Base-by-base conservation (phyloP, 2,797 vertebrate genomes). In the Onychomys arenicola region DNA sequence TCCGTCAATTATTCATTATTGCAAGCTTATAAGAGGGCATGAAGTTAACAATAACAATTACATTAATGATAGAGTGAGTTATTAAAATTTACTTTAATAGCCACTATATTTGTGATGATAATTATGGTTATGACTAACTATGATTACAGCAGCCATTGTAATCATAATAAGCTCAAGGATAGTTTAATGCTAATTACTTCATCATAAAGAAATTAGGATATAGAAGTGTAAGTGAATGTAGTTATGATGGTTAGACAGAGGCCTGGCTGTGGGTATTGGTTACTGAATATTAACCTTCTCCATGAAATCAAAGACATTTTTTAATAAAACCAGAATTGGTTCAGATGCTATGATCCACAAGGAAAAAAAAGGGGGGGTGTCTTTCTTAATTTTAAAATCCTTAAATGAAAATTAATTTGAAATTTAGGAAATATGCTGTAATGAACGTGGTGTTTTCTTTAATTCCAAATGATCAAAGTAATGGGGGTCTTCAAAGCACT, bases 81-180 rank as follows among this genome's bases (percentile, higher is more conserved):
- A 96, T 95, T 97, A 95, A 97, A 98, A 95, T 95, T 95, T 97
- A 94, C 27, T 96, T 95, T 97, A 95, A 96, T 96, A 97, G 82
- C 78, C 95, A 94, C 85, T 96, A 69, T 97, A 97, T 97, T 95
- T 96, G 92, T 95, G 95, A 89, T 89, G 92, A 92, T 97, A 95
- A 97, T 98, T 97, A 96, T 55, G 93, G 88, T 97, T 95, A 96
- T 87, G 88, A 97, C 94, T 96, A 96, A 94, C 93, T 94, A 73
- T 96, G 97, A 96, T 97, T 95, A 96, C 57, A 97, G 75, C 78
- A 96, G 69, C 80, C 82, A 92, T 93, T 97, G 86, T 95, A 94
- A 97, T 96, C 93, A 86, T 95, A 89, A 97, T 95, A 96, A 96
- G 52, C 90, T 97, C 90, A 94, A 96, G 63, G 89, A 92, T 94